Evolutionary conservation across 2,797 vertebrate genomes (phyloP).

Genomic region (Siniperca scherzeri): DNA sequence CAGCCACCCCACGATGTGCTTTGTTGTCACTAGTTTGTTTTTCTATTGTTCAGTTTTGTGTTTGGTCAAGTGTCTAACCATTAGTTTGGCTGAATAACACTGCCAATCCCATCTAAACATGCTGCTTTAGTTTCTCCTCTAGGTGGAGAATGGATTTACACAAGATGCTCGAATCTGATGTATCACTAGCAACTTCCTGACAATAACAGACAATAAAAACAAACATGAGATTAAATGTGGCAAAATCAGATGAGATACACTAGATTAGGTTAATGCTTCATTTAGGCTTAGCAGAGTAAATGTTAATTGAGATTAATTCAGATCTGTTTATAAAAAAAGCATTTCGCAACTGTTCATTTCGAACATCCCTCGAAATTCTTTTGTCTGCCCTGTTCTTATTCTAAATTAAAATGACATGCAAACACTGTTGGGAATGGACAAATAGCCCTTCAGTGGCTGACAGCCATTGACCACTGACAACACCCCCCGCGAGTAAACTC

Average conservation of each 20-base stretch:
- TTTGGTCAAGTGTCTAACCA: constrained; percentile 71
- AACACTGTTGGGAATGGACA: not conserved
- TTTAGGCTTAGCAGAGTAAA: not conserved
- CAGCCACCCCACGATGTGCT: too few species aligned
- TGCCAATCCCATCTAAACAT: constrained; percentile 50
- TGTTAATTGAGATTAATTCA: not conserved
- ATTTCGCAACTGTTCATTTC: not conserved
- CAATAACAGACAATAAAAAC: not conserved
- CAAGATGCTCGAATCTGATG: constrained; percentile 63
- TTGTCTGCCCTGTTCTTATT: too few species aligned
- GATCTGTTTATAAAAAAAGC: not conserved
- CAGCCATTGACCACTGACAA: too few species aligned
- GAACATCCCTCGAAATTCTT: not conserved
- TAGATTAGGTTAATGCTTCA: too few species aligned
- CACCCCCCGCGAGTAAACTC: too few species aligned
- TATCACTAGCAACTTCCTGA: not conserved
- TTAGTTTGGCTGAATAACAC: constrained; percentile 73
- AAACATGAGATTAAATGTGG: not conserved
- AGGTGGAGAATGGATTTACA: constrained; percentile 50
- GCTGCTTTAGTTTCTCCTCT: constrained; percentile 61
- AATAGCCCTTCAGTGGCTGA: not conserved
- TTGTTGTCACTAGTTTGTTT: constrained; percentile 20
- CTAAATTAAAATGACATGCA: not conserved
- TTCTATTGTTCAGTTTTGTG: constrained; percentile 46
- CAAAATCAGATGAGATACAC: not conserved